phyloP scores from a whole-genome alignment of 2,888 invertebrate genomes.

The Aphidoletes aphidimyza region DNA sequence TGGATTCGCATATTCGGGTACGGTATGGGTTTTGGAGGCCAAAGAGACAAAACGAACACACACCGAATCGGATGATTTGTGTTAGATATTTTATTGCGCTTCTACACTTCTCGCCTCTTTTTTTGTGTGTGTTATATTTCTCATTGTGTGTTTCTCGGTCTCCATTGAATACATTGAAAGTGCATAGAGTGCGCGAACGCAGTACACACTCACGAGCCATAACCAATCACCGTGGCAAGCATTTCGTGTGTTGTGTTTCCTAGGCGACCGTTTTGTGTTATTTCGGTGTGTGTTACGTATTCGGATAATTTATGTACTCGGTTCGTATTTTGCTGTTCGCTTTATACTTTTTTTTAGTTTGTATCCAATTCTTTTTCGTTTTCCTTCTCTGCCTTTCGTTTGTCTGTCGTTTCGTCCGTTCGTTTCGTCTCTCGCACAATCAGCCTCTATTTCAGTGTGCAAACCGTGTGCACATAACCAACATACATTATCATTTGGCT shows the following conservation, averaged over 20 bases:
- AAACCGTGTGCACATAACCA: background rate
- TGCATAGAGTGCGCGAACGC: constrained; percentile 30
- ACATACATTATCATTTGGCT: constrained; percentile 6
- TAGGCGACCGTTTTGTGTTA: constrained; percentile 26
- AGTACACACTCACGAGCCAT: background rate
- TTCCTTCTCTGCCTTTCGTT: background rate
- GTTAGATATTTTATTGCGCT: constrained; percentile 42
- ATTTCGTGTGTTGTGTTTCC: constrained; percentile 39
- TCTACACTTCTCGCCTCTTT: background rate
- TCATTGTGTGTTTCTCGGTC: background rate
- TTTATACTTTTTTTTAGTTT: constrained; percentile 3
- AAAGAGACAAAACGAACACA: constrained; percentile 11
- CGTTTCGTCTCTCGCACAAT: background rate
- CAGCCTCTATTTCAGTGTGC: background rate
- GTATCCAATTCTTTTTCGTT: too few relatives aligned
- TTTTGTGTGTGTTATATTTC: background rate
- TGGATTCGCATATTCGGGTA: background rate
- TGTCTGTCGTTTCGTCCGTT: background rate
- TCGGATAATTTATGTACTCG: constrained; percentile 51
- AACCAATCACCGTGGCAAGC: constrained; percentile 50
- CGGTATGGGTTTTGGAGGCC: background rate
- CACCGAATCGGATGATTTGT: constrained; percentile 35
- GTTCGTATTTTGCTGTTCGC: constrained; percentile 16
- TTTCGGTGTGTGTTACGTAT: constrained; percentile 41
- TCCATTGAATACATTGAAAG: background rate